Evolutionary conservation across 2,113 vertebrate genomes (phyloP).

Genomic region (Catagonus wagneri): DNA sequence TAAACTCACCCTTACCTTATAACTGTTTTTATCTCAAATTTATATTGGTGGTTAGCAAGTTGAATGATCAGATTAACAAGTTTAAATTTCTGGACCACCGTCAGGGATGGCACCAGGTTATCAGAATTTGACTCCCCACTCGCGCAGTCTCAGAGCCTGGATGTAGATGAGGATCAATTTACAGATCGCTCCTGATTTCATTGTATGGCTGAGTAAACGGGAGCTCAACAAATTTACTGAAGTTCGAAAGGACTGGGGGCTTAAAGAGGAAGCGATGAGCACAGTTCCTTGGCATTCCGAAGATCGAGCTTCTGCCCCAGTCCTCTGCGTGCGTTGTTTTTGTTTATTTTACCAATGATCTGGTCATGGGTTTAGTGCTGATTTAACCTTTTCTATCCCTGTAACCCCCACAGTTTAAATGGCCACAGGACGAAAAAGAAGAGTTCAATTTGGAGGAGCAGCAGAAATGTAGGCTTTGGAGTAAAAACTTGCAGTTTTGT

Average conservation of each 20-base stretch:
- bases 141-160: background rate
- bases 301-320: accelerated
- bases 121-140: background rate
- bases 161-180: background rate
- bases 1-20: background rate
- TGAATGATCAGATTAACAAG: background rate
- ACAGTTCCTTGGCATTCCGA: background rate
- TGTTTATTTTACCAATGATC: background rate
- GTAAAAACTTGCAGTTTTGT: background rate
- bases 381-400: background rate
- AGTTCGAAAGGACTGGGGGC: background rate
- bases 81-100: background rate
- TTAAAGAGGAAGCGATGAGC: accelerated
- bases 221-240: background rate
- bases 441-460: background rate
- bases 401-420: background rate
- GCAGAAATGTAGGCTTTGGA: background rate
- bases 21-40: background rate
- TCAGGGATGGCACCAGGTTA: background rate
- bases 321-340: too few species aligned
- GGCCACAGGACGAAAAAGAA: background rate
- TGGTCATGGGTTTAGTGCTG: background rate
- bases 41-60: background rate
- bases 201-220: background rate
- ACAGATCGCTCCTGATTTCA: background rate